A percentile compares a stretch with the other conserved stretches of the same genome.
phyloP scores from a whole-genome alignment of 2,888 invertebrate species.

The Prosopocoilus inquinatus region DNA sequence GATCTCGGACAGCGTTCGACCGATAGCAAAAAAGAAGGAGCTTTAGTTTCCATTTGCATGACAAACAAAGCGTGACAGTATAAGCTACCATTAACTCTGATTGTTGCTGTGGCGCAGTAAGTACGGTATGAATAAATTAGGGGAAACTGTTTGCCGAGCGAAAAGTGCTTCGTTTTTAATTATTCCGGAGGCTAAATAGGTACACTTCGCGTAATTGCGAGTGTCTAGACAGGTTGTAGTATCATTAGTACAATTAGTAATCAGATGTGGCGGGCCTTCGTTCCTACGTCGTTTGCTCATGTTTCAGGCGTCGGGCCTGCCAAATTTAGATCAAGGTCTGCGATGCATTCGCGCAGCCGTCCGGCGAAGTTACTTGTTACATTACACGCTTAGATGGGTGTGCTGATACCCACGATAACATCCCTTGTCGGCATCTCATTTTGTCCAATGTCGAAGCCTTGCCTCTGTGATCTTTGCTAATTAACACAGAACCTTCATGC shows the following conservation, averaged over 20 bases:
- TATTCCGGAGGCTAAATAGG: background rate
- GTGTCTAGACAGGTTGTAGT: background rate
- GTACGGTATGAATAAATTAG: no score
- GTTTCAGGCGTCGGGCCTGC: constrained; percentile 33
- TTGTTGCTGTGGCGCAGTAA: no score
- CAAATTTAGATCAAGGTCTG: constrained; percentile 35
- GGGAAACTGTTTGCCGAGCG: no score
- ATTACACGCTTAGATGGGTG: background rate
- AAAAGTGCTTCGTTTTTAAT: no score
- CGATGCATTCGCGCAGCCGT: constrained; percentile 10
- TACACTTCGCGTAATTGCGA: background rate
- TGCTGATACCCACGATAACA: background rate
- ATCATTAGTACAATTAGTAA: background rate
- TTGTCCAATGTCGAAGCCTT: background rate
- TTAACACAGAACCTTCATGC: background rate
- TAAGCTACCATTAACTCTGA: no score
- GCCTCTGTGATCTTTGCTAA: background rate
- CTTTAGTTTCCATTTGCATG: no score
- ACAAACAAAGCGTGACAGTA: no score
- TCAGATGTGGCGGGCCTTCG: constrained; percentile 16
- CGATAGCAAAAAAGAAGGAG: no score
- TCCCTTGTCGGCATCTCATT: background rate
- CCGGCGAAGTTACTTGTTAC: background rate
- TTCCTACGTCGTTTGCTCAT: constrained; percentile 28
- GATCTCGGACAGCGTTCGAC: no score